Evolutionary conservation across 2,113 vertebrate species (phyloP).

Genomic region (Ivindomyrus marchei): DNA sequence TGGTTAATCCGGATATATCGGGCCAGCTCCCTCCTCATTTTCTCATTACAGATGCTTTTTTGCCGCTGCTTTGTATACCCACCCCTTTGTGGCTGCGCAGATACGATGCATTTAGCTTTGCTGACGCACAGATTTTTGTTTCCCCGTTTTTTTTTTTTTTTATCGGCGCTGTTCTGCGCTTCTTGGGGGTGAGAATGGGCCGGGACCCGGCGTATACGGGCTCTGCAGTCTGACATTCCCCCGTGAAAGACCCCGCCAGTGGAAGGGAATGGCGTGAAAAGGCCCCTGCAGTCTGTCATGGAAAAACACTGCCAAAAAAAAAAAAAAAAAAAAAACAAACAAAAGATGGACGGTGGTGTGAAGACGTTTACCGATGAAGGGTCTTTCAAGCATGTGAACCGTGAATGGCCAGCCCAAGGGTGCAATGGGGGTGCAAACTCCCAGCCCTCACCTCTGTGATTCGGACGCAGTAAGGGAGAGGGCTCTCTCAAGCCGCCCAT

Average conservation of each 20-base stretch:
- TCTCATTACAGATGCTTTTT: not conserved
- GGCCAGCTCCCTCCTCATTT: not conserved
- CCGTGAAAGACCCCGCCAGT: not conserved
- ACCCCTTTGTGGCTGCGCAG: not conserved
- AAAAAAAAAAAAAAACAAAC: not conserved
- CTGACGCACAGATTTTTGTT: not conserved
- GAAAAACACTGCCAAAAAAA: not conserved
- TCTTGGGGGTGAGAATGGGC: not conserved
- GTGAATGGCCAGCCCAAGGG: constrained; percentile 32
- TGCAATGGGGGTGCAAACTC: not conserved
- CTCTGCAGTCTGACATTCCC: not conserved
- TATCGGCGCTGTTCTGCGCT: not conserved
- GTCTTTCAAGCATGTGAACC: constrained; percentile 48
- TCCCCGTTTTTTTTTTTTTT: not conserved
- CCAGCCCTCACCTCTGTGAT: constrained; percentile 27
- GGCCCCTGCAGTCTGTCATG: not conserved
- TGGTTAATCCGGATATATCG: not conserved
- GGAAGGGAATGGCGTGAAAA: not conserved
- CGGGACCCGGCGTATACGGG: too few species aligned
- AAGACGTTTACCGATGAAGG: not conserved
- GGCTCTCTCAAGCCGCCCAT: not conserved
- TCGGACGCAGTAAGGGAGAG: constrained; percentile 15
- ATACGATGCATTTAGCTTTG: not conserved
- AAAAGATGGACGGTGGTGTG: not conserved
- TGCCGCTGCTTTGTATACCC: not conserved